These are phyloP conservation scores for Ophiodon elongatus DNA, from an alignment of 2,113 vertebrate species.

Conservation along the genomic window DNA sequence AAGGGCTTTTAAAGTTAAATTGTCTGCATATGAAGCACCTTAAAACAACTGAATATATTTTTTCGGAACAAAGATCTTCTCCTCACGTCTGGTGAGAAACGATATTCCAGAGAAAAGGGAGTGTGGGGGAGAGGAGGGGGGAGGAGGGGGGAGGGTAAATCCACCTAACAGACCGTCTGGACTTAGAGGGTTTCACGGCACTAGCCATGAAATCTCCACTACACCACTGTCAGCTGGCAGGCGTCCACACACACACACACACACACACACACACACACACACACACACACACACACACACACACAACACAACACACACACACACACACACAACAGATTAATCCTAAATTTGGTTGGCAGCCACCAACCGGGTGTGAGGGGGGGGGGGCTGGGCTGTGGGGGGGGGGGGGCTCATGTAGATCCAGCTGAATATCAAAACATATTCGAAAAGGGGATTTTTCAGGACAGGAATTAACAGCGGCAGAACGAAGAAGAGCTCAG, in stretches of 20 bases:
- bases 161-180: conserved; percentile 59
- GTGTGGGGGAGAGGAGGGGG: too few species aligned
- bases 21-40: conserved; percentile 21
- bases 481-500: conserved; percentile 22
- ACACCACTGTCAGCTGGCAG: conserved; percentile 63
- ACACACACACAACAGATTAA: conserved; percentile 51
- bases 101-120: conserved; percentile 44
- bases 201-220: conserved; percentile 59
- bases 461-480: conserved; percentile 53
- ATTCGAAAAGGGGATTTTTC: conserved; percentile 63
- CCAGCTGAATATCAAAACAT: conserved; percentile 67
- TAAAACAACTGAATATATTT: conserved; percentile 12
- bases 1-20: conserved; percentile 11
- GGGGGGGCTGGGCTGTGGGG: conserved; percentile 18
- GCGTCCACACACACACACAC: conserved; percentile 4
- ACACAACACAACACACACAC: conserved; percentile 16
- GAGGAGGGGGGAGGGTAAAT: conserved; percentile 48
- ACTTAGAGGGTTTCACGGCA: conserved; percentile 56
- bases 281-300: conserved; percentile 10
- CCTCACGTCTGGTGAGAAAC: conserved; percentile 25
- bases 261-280: conserved; percentile 13
- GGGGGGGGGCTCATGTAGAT: conserved; percentile 48
- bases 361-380: conserved; percentile 33
- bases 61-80: background rate
- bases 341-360: conserved; percentile 60